These are phyloP conservation scores for Gallinago solitaria DNA, from an alignment of 2,797 vertebrate species.

Conservation along the genomic window DNA sequence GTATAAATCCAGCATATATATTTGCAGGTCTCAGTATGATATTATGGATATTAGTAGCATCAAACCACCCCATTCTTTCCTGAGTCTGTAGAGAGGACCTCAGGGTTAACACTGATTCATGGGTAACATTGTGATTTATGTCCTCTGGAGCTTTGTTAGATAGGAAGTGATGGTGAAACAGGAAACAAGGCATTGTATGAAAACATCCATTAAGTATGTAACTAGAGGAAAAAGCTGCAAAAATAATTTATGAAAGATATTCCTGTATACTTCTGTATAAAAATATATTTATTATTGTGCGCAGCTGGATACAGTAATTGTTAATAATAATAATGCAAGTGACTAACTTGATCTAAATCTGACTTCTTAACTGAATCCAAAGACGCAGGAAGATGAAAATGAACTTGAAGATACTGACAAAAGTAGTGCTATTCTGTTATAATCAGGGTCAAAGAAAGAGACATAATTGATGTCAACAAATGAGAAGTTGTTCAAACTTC, in stretches of 20 bases:
- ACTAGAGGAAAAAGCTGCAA: constrained; percentile 55
- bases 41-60: background rate
- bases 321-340: constrained; percentile 46
- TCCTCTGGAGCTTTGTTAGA: constrained; percentile 18
- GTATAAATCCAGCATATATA: background rate
- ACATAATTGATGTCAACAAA: background rate
- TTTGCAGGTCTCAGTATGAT: background rate
- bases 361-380: constrained; percentile 54
- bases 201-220: constrained; percentile 20
- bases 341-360: constrained; percentile 56
- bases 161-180: constrained; percentile 55
- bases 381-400: background rate
- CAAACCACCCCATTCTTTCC: background rate
- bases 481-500: background rate
- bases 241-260: constrained; percentile 31
- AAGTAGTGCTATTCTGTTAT: background rate
- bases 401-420: constrained; percentile 20
- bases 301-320: constrained; percentile 50
- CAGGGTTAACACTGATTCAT: background rate
- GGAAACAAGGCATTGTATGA: constrained; percentile 65
- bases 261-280: constrained; percentile 29
- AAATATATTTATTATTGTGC: constrained; percentile 34
- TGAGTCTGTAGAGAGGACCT: background rate
- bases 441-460: background rate
- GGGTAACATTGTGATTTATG: constrained; percentile 22